Base-by-base conservation (phyloP, 2,113 vertebrate genomes). In the Cygnus atratus region DNA sequence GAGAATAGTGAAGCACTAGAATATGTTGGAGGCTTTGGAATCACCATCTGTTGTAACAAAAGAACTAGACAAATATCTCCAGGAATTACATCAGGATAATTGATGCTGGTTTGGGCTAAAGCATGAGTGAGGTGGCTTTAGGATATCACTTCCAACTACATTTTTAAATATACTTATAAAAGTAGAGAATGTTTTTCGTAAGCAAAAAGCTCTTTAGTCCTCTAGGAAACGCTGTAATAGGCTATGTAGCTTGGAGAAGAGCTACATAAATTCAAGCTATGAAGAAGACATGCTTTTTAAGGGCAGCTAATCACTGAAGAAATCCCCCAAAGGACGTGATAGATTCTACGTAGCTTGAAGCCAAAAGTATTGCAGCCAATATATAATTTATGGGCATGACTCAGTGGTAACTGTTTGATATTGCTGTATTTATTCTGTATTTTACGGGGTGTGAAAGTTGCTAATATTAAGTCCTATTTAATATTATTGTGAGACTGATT, bases 321-420 rank as follows among this genome's bases (percentile, higher is more conserved):
- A 76, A 25, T 70, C 12, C 41, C 68, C 79, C 74, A 66, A 54
- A 76, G 59, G 52, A 50, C 6, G 6, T 35, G 21, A 26, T 16
- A 74, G 44, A 54, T 65, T 77, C n/a, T 62, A 22, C 25, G 28
- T 10, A 67, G 71, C 29, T 91, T 63, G 46, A 93, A 81, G 62
- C 43, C n/a, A 58, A 20, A 88, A 71, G 37, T 4, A 10, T 54
- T 77, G 24, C 44, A 91, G 37, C 46, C 50, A 80, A 11, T 67
- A 14, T 76, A 31, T 82, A 90, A 93, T 88, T 90, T 88, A 63
- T 61, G n/a, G 66, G 37, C 41, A 77, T 92, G 72, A 92, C 46
- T 93, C 92, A 87, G 79, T 81, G 50, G 13, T 14, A 88, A 57
- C 50, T 84, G 41, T 58, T 61, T 78, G 65, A 92, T 90, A 81